Conservation (phyloP, 2,113 vertebrate genomes). For the Pseudorhombus dupliciocellatus region DNA sequence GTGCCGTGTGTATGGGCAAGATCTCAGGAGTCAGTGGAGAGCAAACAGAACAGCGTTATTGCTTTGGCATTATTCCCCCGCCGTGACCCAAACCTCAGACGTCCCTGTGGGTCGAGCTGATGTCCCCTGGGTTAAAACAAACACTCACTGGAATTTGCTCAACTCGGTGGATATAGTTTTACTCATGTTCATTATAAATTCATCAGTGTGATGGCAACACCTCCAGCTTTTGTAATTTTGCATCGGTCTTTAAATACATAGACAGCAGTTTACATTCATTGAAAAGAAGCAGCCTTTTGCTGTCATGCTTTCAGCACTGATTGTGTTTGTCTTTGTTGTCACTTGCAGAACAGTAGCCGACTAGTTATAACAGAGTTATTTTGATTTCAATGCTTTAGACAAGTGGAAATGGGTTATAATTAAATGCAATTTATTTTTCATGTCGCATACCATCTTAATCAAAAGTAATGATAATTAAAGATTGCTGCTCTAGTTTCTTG, state of each 20-base stretch:
- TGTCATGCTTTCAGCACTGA: too few relatives aligned
- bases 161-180: background rate
- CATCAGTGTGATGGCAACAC: background rate
- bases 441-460: too few relatives aligned
- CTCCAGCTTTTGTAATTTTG: background rate
- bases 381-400: too few relatives aligned
- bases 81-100: slow-evolving; percentile 22
- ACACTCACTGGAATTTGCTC: background rate
- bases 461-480: too few relatives aligned
- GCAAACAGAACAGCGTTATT: slow-evolving; percentile 42
- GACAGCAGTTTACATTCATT: background rate
- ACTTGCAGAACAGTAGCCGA: too few relatives aligned
- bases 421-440: too few relatives aligned
- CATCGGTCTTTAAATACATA: background rate
- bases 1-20: slow-evolving; percentile 12
- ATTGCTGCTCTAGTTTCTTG: too few relatives aligned
- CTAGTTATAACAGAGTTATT: too few relatives aligned
- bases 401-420: too few relatives aligned
- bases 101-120: slow-evolving; percentile 15
- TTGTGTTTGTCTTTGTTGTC: too few relatives aligned
- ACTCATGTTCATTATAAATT: background rate
- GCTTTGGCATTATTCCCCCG: slow-evolving; percentile 30
- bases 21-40: slow-evolving; percentile 42
- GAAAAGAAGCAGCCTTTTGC: too few relatives aligned
- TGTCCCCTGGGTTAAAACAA: slow-evolving; percentile 12